Conservation (phyloP, 2,797 vertebrate genomes). For the Zenarchopterus dispar region DNA sequence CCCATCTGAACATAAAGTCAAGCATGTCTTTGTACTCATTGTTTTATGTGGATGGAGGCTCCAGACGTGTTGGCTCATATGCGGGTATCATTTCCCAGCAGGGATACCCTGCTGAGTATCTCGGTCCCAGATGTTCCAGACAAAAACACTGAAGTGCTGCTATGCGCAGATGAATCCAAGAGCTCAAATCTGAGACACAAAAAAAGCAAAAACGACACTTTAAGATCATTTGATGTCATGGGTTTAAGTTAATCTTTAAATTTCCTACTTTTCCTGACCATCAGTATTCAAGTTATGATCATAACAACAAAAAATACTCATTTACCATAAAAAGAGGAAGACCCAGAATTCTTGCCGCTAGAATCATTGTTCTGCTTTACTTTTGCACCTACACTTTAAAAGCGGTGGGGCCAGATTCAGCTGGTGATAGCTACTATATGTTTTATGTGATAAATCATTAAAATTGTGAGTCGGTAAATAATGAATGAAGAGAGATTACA, state of each 20-base stretch:
- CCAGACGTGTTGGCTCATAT: slow-evolving; percentile 46
- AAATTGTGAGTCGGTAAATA: no score
- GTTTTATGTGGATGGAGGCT: slow-evolving; percentile 51
- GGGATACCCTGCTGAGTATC: slow-evolving; percentile 31
- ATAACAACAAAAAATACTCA: background rate
- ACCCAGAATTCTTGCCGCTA: no score
- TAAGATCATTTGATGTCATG: background rate
- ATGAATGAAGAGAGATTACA: no score
- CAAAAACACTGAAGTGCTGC: slow-evolving; percentile 22
- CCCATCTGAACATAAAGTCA: slow-evolving; percentile 42
- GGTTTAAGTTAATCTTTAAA: background rate
- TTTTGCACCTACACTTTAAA: no score
- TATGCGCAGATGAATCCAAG: slow-evolving; percentile 8
- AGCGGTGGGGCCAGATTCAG: no score
- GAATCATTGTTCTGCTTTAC: no score
- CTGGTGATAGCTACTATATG: no score
- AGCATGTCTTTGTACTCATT: slow-evolving; percentile 39
- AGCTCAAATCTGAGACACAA: slow-evolving; percentile 5
- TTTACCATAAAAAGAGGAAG: no score
- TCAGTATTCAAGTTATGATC: background rate
- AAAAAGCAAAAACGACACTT: background rate
- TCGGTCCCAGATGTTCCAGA: slow-evolving; percentile 39
- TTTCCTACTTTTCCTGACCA: background rate
- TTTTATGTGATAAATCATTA: no score
- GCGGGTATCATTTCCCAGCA: slow-evolving; percentile 51